Conservation (phyloP, 2,113 vertebrate species). For the Ursus arctos region DNA sequence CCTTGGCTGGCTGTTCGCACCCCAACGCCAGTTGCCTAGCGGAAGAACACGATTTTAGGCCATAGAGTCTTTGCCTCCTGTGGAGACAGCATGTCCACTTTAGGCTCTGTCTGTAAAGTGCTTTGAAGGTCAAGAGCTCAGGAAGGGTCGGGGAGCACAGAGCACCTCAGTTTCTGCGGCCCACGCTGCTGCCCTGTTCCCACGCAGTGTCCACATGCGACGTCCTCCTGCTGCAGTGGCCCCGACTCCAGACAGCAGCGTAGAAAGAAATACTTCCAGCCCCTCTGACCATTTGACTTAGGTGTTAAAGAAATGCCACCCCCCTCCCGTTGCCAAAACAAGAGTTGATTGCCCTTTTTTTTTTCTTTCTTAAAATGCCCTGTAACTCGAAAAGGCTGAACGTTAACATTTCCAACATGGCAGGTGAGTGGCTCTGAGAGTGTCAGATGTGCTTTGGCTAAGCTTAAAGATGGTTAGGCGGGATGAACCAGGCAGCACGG, state of each 20-base stretch:
- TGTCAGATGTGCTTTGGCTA: constrained; percentile 68
- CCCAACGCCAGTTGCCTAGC: neutral
- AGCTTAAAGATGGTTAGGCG: constrained; percentile 49
- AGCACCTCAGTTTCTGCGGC: neutral
- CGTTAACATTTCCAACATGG: constrained; percentile 77
- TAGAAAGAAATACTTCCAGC: neutral
- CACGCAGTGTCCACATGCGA: accelerated
- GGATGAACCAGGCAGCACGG: constrained; percentile 21
- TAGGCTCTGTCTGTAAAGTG: constrained; percentile 45
- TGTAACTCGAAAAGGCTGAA: constrained; percentile 82
- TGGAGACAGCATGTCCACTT: neutral
- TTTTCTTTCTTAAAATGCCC: constrained; percentile 82
- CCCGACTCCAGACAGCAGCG: neutral
- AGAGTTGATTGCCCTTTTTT: constrained; percentile 81
- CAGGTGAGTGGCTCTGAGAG: constrained; percentile 79
- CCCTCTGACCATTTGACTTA: constrained; percentile 47
- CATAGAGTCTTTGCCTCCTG: neutral
- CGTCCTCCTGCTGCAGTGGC: neutral
- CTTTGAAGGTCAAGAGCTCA: constrained; percentile 37
- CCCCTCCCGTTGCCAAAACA: constrained; percentile 64
- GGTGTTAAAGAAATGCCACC: constrained; percentile 69
- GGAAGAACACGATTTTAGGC: neutral
- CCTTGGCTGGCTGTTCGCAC: neutral
- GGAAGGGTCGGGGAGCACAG: neutral
- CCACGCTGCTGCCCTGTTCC: neutral